Evolutionary conservation across 2,797 vertebrate genomes (phyloP).

Genomic region (Muscicapa striata): DNA sequence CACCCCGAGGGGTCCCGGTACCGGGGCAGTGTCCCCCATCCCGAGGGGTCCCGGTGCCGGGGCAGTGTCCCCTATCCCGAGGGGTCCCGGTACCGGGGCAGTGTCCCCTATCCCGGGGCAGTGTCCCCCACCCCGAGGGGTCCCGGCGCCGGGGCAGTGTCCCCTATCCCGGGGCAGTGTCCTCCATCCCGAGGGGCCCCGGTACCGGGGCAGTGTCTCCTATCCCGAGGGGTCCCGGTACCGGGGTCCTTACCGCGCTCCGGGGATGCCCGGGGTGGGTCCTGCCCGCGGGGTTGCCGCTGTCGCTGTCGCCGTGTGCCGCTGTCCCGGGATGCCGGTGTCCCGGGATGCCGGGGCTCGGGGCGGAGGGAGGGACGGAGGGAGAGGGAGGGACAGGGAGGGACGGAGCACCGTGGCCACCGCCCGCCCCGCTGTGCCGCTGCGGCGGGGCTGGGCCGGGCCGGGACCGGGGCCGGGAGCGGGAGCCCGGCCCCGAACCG

Average conservation of each 20-base stretch:
- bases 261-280: background rate
- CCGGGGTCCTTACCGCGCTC: background rate
- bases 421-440: background rate
- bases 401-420: background rate
- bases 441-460: constrained; percentile 1
- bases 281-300: background rate
- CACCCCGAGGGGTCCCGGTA: background rate
- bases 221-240: background rate
- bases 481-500: constrained; percentile 1
- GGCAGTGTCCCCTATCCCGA: too few species aligned
- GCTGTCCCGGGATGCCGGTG: background rate
- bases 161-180: too few species aligned
- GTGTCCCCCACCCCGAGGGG: background rate
- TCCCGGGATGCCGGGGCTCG: background rate
- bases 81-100: too few species aligned
- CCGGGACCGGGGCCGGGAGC: background rate
- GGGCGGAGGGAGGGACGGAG: background rate
- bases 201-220: too few species aligned
- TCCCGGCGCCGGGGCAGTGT: background rate
- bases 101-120: too few species aligned
- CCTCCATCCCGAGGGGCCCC: too few species aligned
- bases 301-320: background rate
- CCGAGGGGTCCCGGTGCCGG: too few species aligned
- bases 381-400: background rate
- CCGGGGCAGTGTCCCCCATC: too few species aligned